Evolutionary conservation across 2,888 invertebrate genomes (phyloP).

Genomic region (Tetropium fuscum): DNA sequence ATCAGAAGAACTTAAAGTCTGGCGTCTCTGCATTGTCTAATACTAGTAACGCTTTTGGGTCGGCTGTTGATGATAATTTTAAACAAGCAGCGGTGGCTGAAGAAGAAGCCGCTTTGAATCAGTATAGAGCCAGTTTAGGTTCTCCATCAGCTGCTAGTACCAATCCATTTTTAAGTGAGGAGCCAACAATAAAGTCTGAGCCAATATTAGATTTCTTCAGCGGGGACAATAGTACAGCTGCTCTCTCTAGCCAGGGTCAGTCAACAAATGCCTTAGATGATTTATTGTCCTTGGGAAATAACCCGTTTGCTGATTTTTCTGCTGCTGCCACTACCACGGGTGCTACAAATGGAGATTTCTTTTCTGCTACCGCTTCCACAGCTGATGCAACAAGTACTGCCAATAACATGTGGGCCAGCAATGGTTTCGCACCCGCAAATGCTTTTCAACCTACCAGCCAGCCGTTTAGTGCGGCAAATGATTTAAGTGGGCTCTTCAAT

Average conservation of each 20-base stretch:
- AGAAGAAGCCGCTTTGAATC: constrained; percentile 95
- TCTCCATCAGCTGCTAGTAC: constrained; percentile 78
- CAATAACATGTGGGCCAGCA: constrained; percentile 59
- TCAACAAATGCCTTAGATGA: constrained; percentile 81
- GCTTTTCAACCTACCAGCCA: constrained; percentile 41
- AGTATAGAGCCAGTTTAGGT: constrained; percentile 91
- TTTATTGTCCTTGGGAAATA: constrained; percentile 75
- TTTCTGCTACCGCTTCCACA: constrained; percentile 50
- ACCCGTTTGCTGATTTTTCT: constrained; percentile 89
- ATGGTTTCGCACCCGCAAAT: constrained; percentile 53
- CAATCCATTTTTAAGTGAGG: constrained; percentile 85
- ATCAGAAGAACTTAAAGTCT: constrained; percentile 90
- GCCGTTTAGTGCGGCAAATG: constrained; percentile 56
- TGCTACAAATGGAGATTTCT: constrained; percentile 54
- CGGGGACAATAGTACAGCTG: constrained; percentile 65
- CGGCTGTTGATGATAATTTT: constrained; percentile 88
- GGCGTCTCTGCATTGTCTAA: constrained; percentile 90
- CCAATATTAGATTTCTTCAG: constrained; percentile 88
- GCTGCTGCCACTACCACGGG: constrained; percentile 46
- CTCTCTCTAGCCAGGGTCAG: constrained; percentile 49
- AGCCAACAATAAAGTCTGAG: constrained; percentile 59
- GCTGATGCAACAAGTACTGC: constrained; percentile 51
- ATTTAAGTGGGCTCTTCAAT: constrained; percentile 68
- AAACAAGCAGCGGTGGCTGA: constrained; percentile 92
- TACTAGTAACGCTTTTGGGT: constrained; percentile 90